These are phyloP conservation scores for Oxystoma pomonae DNA, from an alignment of 2,888 invertebrate species.

Conservation along the genomic window DNA sequence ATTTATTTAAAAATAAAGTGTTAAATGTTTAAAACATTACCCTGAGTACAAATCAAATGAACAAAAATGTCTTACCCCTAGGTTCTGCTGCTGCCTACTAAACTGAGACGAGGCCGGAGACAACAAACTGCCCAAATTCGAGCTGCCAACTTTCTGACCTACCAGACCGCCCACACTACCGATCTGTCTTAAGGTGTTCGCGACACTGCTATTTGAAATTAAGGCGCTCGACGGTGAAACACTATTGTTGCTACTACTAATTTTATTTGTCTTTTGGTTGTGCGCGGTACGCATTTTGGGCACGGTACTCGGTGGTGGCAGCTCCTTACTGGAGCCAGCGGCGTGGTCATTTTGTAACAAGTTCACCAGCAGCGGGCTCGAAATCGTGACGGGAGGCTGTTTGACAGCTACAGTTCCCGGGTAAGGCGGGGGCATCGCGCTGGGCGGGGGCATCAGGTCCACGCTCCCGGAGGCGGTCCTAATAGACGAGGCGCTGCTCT, in stretches of 20 bases:
- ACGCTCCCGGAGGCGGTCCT: slow-evolving; percentile 37
- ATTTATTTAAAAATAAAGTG: too few relatives aligned
- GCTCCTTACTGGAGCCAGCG: not conserved
- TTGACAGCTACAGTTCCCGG: slow-evolving; percentile 29
- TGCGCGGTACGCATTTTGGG: not conserved
- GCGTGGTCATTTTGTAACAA: slow-evolving; percentile 67
- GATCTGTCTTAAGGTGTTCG: not conserved
- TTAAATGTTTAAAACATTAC: too few relatives aligned
- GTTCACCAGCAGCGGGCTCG: slow-evolving; percentile 87
- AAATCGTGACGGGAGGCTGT: slow-evolving; percentile 63
- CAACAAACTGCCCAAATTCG: slow-evolving; percentile 7
- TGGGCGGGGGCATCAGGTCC: not conserved
- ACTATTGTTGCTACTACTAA: slow-evolving; percentile 20
- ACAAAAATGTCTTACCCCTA: not conserved
- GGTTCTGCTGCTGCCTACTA: not conserved
- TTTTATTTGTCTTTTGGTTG: slow-evolving; percentile 26
- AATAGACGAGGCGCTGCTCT: slow-evolving; percentile 39
- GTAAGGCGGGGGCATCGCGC: slow-evolving; percentile 34
- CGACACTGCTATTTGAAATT: slow-evolving; percentile 3
- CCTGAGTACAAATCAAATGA: too few relatives aligned
- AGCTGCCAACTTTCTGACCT: not conserved
- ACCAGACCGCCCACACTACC: not conserved
- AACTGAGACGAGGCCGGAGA: slow-evolving; percentile 25
- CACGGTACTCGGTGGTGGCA: slow-evolving; percentile 5
- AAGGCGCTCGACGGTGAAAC: slow-evolving; percentile 40